A percentile compares a stretch with the other conserved stretches of the same genome.
Conservation (phyloP, 1,140 invertebrate species). For the Tetranychus cinnabarinus region DNA sequence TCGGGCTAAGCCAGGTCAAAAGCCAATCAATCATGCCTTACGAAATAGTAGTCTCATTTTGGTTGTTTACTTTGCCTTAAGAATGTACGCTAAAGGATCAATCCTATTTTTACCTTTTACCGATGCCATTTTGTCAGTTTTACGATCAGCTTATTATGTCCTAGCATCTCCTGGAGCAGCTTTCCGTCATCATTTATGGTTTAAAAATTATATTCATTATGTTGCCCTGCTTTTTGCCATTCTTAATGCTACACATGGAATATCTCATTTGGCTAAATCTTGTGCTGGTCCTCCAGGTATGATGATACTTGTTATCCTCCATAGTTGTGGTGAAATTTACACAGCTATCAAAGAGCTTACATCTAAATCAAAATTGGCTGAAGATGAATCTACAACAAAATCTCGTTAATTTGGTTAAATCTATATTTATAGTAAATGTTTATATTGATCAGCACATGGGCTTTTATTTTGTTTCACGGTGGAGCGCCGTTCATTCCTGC, state of each 20-base stretch:
- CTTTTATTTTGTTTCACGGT: no score
- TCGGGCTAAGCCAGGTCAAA: neutral
- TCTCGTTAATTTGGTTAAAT: no score
- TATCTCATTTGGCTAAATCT: neutral
- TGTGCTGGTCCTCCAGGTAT: neutral
- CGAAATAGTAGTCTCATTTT: neutral
- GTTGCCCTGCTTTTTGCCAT: neutral
- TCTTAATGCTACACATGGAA: neutral
- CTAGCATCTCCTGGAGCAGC: neutral
- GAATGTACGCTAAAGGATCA: neutral
- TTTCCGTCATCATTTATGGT: neutral
- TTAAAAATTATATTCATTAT: neutral
- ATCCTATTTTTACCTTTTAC: neutral
- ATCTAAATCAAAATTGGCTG: no score
- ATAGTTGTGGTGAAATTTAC: neutral
- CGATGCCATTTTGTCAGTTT: neutral
- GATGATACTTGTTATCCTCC: neutral
- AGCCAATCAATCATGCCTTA: neutral
- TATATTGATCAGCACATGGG: no score
- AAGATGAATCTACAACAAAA: no score
- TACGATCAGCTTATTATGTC: neutral
- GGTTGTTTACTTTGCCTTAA: neutral
- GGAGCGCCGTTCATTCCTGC: no score
- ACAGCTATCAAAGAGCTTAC: no score
- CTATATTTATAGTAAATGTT: no score